phyloP scores from a whole-genome alignment of 30 jellyfish, hydroid and myxozoan species.

The Nemopilema nomurai region DNA sequence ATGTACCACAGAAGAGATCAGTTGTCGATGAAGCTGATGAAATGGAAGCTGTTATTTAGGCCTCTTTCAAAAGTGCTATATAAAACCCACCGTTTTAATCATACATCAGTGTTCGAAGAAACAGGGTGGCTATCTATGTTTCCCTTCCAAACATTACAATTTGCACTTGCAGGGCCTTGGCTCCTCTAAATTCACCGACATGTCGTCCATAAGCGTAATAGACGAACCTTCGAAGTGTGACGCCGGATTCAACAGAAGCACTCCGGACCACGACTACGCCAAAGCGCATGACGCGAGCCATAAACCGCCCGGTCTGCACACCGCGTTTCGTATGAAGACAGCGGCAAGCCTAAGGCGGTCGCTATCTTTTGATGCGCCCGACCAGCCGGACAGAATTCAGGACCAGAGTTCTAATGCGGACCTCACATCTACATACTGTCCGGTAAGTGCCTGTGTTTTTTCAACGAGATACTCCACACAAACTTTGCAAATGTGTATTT shows the following conservation, averaged over 20 bases:
- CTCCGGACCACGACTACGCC: slow-evolving; percentile 94
- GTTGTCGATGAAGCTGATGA: no score
- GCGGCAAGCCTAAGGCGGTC: slow-evolving; percentile 62
- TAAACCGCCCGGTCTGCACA: slow-evolving; percentile 1
- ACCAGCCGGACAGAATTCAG: slow-evolving; percentile 30
- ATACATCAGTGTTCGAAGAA: no score
- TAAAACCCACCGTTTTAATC: no score
- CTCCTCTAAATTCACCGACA: slow-evolving; percentile 40
- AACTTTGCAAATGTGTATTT: no score
- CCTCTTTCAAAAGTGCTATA: no score
- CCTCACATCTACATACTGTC: neutral
- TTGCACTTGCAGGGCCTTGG: slow-evolving; percentile 46
- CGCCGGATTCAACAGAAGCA: neutral
- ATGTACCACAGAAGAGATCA: no score
- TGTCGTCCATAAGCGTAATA: slow-evolving; percentile 41
- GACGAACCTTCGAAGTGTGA: slow-evolving; percentile 12
- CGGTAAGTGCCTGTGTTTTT: neutral
- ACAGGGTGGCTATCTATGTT: no score
- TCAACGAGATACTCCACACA: no score
- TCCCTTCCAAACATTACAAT: neutral
- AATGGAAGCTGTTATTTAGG: no score
- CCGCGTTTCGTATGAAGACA: slow-evolving; percentile 3
- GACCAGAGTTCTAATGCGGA: slow-evolving; percentile 25
- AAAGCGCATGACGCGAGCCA: slow-evolving; percentile 17
- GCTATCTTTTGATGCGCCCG: slow-evolving; percentile 63